Conservation (phyloP, 2,113 vertebrate species). For the Actinemys pallida region DNA sequence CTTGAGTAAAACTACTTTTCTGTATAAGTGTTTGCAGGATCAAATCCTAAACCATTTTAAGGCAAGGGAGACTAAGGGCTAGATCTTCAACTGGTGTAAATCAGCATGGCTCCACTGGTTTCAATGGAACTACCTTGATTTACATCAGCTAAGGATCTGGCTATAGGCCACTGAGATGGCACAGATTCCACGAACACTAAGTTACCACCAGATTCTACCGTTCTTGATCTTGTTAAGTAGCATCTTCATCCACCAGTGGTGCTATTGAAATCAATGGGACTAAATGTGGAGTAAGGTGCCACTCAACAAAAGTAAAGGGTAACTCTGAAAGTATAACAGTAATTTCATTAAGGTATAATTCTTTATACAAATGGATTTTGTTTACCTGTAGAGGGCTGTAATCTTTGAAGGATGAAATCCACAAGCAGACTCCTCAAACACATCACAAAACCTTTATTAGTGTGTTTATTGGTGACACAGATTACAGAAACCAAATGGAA, state of each 20-base stretch:
- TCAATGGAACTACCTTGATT: neutral
- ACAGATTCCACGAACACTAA: neutral
- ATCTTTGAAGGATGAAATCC: constrained; percentile 28
- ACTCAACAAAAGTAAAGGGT: fast-evolving
- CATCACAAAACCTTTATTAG: constrained; percentile 86
- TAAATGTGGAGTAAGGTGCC: neutral
- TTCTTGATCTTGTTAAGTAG: neutral
- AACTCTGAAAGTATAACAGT: neutral
- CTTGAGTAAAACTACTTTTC: neutral
- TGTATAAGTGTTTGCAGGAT: fast-evolving
- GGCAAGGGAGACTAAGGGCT: fast-evolving
- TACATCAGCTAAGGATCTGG: fast-evolving
- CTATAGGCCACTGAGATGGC: neutral
- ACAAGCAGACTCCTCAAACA: constrained; percentile 72
- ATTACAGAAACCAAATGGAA: constrained; percentile 84
- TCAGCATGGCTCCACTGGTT: fast-evolving
- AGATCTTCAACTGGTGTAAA: neutral
- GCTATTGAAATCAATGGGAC: neutral
- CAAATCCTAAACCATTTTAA: neutral
- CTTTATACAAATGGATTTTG: neutral
- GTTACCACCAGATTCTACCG: neutral
- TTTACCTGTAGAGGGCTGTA: neutral
- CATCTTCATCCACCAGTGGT: neutral
- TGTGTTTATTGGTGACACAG: constrained; percentile 83
- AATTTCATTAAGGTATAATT: neutral